Base-by-base conservation (phyloP, 2,113 vertebrate species). In the Oryzias melastigma region DNA sequence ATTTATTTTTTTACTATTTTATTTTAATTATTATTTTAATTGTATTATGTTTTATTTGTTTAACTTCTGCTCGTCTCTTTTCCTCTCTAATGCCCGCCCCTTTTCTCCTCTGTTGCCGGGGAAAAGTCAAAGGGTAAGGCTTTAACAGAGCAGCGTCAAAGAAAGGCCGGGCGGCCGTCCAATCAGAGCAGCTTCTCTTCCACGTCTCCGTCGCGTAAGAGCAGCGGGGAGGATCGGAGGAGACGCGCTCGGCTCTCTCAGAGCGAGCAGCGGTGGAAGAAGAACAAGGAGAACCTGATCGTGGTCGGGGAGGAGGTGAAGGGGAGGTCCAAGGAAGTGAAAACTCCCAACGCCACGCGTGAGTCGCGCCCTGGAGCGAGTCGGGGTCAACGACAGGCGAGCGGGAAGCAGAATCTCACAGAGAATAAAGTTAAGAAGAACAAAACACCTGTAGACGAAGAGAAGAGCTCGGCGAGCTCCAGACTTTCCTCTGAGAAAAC, bases 111-210 rank as follows among this genome's bases (percentile, higher is more conserved):
- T 81, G 5, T 24, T 61, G 71, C 70, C 22, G 74, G 68, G 54
- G 83, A 75, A 90, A 88, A 89, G 85, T 35, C 35, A 89, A 91
- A 75, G 65, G 78, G 86, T 87, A 83, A 87, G 75, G 19, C 50
- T 6, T 1, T 42, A 19, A 81, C 63, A 65, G 59, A 72, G 46
- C 49, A 44, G 51, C 68, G 29, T 19, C 68, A 45, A 19, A 42
- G 41, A 45, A 67, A 54, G 27, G 75, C 59, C 41, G 47, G 47
- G 17, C 62, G 22, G 20, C 35, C 48, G 12, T 59, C 16, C 0
- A 24, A 61, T 40, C 54, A 42, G 58, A 70, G 68, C 17, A 43
- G 19, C 13, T 60, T 61, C 29, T 57, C 73, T 17, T 48, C 63
- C 0, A 5, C 62, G 4, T 60, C 64, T 1, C 17, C 52, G 2